phyloP scores from a whole-genome alignment of 2,113 vertebrate genomes.

The Tachysurus vachellii region DNA sequence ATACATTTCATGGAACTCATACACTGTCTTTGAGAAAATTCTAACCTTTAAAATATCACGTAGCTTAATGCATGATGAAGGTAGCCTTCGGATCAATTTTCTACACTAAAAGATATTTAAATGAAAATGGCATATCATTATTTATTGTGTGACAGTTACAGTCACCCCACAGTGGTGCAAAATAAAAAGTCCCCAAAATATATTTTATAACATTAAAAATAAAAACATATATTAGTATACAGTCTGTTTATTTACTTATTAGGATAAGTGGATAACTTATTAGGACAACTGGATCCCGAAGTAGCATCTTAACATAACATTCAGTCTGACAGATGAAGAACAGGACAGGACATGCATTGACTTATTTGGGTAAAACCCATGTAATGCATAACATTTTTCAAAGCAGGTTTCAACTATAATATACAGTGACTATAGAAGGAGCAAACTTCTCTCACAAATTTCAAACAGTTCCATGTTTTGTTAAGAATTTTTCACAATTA shows the following conservation, averaged over 20 bases:
- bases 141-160: background rate
- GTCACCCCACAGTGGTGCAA: background rate
- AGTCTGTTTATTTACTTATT: background rate
- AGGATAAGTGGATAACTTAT: too few relatives aligned
- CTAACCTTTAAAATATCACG: background rate
- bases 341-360: background rate
- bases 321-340: background rate
- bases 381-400: background rate
- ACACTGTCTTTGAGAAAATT: background rate
- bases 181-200: background rate
- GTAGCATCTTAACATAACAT: background rate
- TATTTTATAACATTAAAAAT: background rate
- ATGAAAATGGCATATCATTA: background rate
- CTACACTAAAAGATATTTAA: background rate
- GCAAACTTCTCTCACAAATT: background rate
- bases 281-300: background rate
- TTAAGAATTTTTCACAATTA: background rate
- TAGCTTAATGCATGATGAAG: background rate
- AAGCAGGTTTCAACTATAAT: background rate
- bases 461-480: background rate
- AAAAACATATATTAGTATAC: background rate
- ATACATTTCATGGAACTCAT: background rate
- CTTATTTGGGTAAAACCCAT: background rate
- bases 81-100: background rate
- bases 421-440: background rate